Evolutionary conservation across 2,888 invertebrate species (phyloP), one percentile per base, ranked within the genome.

Genomic region (Amphimallon solstitiale): DNA sequence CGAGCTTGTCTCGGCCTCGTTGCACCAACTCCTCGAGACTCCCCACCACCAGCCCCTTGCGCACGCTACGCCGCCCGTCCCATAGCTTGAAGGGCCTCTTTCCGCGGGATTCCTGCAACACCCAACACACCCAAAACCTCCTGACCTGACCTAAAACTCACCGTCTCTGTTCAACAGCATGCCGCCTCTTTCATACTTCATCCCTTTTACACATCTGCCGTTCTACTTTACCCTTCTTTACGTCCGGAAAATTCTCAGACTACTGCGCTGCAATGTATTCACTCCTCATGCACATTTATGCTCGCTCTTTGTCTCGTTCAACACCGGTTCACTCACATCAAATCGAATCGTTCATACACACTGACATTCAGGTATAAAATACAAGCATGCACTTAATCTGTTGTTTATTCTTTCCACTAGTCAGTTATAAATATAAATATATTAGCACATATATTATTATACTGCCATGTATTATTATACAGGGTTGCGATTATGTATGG

Each of bases 21-120:
- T 81, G 81, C 76, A 82, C 81, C 77, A 82, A 87, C 86, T 95
- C 95, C 85, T 94, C 94, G 83, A 94, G 92, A 83, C 92, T 93
- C 84, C 92, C 92, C 84, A 94, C 95, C 82, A 94, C 94, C 86
- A 95, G 87, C 83, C 94, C 94, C 87, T 95, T 95, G 85, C 94
- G 90, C 84, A 94, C 92, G 88, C 91, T 94, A 87, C 95, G 90
- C 88, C 92, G 92, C 86, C 94, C 92, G 89, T 95, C 94, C 95
- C 95, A 95, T 91, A 95, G 92, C 90, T 95, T 95, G 88, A 95
- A 93, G 89, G 95, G 94, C 89, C 94, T 93, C 90, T 94, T 94
- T 89, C 92, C 93, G 88, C 94, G 92, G 89, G 92, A 91, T 90
- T 94, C 94, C 94, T 94, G 87, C 70, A 86, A 87, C 80, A 85